A percentile compares a stretch with the other conserved stretches of the same genome.
Evolutionary conservation across 2,888 invertebrate species (phyloP).

Genomic region (Deilephila porcellus): DNA sequence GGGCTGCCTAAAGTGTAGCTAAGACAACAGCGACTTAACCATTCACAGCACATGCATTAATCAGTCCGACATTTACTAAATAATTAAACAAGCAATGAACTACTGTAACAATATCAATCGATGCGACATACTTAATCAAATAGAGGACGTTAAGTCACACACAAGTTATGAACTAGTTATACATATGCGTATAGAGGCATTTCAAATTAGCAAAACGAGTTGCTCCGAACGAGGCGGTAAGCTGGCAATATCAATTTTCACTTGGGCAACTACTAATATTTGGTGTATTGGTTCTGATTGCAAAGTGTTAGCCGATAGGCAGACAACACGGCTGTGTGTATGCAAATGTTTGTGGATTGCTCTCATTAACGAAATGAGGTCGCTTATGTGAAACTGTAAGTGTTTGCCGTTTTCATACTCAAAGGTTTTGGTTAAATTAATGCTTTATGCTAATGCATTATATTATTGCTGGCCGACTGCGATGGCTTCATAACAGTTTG

Average conservation of each 20-base stretch:
- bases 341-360: conserved; percentile 76
- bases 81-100: conserved; percentile 14
- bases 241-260: conserved; percentile 49
- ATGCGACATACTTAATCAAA: background rate
- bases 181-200: background rate
- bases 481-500: no score
- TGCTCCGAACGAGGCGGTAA: conserved; percentile 36
- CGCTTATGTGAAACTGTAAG: conserved; percentile 64
- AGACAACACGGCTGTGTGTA: conserved; percentile 49
- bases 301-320: conserved; percentile 74
- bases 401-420: conserved; percentile 36
- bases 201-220: conserved; percentile 14
- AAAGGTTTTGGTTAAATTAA: conserved; percentile 24
- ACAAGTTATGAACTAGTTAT: background rate
- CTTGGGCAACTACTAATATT: conserved; percentile 47
- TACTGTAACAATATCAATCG: conserved; percentile 9
- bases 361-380: conserved; percentile 76
- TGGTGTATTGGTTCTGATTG: conserved; percentile 63
- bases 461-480: background rate
- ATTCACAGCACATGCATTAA: background rate
- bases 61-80: no score
- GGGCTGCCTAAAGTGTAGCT: background rate
- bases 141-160: background rate
- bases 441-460: background rate
- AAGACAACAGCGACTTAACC: background rate